A percentile compares a stretch with the other conserved stretches of the same genome.
Conservation (phyloP, 1,140 invertebrate species). For the Drosophila parvula region DNA sequence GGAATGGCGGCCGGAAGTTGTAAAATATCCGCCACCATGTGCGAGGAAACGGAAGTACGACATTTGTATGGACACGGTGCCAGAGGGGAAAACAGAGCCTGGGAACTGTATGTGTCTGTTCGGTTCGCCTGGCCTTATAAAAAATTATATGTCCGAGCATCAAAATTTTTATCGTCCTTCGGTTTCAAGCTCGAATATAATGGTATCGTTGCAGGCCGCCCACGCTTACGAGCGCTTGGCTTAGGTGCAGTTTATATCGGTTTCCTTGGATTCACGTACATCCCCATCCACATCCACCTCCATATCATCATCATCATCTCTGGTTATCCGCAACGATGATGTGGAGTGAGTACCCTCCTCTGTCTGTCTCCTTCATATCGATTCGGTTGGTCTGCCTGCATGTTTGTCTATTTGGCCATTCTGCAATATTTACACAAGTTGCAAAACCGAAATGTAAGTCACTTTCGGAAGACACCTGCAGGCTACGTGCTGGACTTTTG, state of each 20-base stretch:
- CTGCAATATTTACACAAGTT: slow-evolving; percentile 44
- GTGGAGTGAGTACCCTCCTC: slow-evolving; percentile 8
- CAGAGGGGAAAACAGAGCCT: background rate
- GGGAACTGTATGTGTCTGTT: slow-evolving; percentile 24
- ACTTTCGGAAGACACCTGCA: slow-evolving; percentile 44
- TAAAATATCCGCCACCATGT: slow-evolving; percentile 74
- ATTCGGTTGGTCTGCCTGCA: slow-evolving; percentile 24
- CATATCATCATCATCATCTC: slow-evolving; percentile 22
- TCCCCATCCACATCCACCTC: background rate
- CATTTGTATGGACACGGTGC: slow-evolving; percentile 31
- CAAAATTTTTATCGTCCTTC: slow-evolving; percentile 51
- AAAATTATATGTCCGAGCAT: slow-evolving; percentile 55
- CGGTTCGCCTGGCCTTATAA: slow-evolving; percentile 48
- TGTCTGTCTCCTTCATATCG: slow-evolving; percentile 7
- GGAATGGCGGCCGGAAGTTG: slow-evolving; percentile 62
- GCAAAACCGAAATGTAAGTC: slow-evolving; percentile 37
- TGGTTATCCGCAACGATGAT: slow-evolving; percentile 41
- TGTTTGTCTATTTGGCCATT: slow-evolving; percentile 30
- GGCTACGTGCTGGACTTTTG: slow-evolving; percentile 34
- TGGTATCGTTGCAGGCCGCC: slow-evolving; percentile 38
- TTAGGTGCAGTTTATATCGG: slow-evolving; percentile 53
- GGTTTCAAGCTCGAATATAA: slow-evolving; percentile 56
- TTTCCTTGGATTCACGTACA: slow-evolving; percentile 27
- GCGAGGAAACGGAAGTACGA: slow-evolving; percentile 51
- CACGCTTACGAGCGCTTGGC: background rate